Evolutionary conservation across 2,797 vertebrate species (phyloP).

Genomic region (Anguilla pacifica): DNA sequence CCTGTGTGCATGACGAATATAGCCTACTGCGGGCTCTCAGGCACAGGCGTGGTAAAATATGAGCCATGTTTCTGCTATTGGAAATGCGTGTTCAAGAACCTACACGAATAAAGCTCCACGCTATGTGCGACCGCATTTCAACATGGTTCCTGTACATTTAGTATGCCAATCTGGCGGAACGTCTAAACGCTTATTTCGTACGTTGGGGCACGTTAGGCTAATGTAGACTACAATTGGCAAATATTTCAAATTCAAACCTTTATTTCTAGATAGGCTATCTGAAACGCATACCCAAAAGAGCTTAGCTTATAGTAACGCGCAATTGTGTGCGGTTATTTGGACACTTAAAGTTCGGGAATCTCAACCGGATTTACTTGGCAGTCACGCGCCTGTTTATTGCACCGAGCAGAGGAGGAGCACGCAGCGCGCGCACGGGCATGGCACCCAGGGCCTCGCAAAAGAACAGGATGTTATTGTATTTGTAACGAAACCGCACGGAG

Average conservation of each 20-base stretch:
- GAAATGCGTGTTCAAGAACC: not conserved
- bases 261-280: not conserved
- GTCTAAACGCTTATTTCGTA: not conserved
- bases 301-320: not conserved
- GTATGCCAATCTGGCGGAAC: not conserved
- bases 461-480: conserved; percentile 96
- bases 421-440: conserved; percentile 70
- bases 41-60: not conserved
- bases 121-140: not conserved
- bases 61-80: not conserved
- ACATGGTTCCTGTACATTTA: not conserved
- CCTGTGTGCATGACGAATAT: not conserved
- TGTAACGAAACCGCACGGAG: conserved; percentile 91
- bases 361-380: conserved; percentile 22
- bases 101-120: not conserved
- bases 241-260: too few species aligned
- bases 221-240: not conserved
- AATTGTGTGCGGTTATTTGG: not conserved
- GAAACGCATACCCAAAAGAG: not conserved
- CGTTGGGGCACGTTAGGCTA: not conserved
- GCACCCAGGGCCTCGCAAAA: conserved; percentile 86
- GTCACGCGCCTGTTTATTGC: conserved; percentile 36
- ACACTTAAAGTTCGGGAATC: not conserved
- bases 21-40: not conserved
- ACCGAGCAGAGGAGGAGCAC: conserved; percentile 25